Evolutionary conservation across 1,140 invertebrate genomes (phyloP), one percentile per base, ranked within the genome.

Genomic region (Euwallacea similis): DNA sequence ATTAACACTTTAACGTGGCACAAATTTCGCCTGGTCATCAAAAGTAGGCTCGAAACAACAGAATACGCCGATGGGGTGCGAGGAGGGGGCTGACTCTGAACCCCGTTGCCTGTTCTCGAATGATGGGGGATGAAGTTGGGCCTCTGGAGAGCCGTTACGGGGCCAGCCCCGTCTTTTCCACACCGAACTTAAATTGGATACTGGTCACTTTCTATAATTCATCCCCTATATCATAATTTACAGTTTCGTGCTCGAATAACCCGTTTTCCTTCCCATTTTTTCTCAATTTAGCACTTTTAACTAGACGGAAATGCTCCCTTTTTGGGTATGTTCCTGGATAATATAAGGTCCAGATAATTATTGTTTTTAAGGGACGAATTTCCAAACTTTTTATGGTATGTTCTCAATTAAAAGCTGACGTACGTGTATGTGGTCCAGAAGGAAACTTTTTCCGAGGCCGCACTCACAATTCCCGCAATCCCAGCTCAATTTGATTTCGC

Each of bases 141-240:
- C 79, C 79, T 78, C 79, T 46, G 61, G 73, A 78, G 79, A 69
- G 79, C 77, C 79, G 79, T 81, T 81, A 80, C 76, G 64, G 77
- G 76, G 72, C 74, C 77, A 72, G 74, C 77, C 76, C 75, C 76
- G 76, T 77, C 79, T 79, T 78, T 78, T 78, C 79, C 79, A 77
- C 78, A 76, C 79, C 74, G 75, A 81, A 81, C 79, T 81, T 81
- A 81, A 81, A 81, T 81, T 81, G 79, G 79, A 81, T 81, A 80
- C 79, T 79, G 79, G 79, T 81, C 79, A 81, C 79, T 81, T 81
- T 81, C 79, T 81, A 81, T 81, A 81, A 81, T 81, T 81, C 79
- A 81, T 77, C 78, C 77, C 75, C 75, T 79, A 79, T 78, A 79
- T 79, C 79, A 81, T 81, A 81, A 79, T 77, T 77, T 79, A 78